Conservation (phyloP, 1,140 invertebrate genomes). For the Camponotus pennsylvanicus region DNA sequence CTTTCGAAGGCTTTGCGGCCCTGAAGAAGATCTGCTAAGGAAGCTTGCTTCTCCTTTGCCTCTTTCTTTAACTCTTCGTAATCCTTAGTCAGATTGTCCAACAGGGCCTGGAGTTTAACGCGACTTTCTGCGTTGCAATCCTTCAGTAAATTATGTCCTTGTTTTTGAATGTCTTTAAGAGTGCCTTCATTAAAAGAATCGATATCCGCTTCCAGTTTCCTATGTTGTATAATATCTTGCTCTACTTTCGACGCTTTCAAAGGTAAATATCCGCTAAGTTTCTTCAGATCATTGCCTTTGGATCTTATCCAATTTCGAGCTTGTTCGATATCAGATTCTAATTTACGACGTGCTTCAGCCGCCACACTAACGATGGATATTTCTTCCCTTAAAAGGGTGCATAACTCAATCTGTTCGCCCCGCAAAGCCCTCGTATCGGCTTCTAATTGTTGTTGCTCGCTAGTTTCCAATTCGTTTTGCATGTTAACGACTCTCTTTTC, state of each 20-base stretch:
- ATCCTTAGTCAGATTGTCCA: slow-evolving; percentile 90
- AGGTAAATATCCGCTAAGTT: slow-evolving; percentile 91
- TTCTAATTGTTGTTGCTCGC: slow-evolving; percentile 91
- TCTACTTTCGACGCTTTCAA: slow-evolving; percentile 91
- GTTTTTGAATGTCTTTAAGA: slow-evolving; percentile 91
- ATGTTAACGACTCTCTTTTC: slow-evolving; percentile 94
- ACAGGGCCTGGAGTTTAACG: slow-evolving; percentile 88
- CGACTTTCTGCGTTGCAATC: slow-evolving; percentile 93
- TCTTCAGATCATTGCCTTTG: slow-evolving; percentile 92
- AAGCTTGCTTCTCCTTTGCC: slow-evolving; percentile 91
- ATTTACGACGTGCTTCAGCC: slow-evolving; percentile 90
- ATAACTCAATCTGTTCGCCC: slow-evolving; percentile 91
- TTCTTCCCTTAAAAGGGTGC: slow-evolving; percentile 90
- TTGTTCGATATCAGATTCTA: slow-evolving; percentile 92
- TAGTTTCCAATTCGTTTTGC: slow-evolving; percentile 93
- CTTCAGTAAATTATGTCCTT: slow-evolving; percentile 91
- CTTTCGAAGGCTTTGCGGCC: slow-evolving; percentile 93
- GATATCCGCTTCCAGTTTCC: slow-evolving; percentile 91
- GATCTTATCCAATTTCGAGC: slow-evolving; percentile 92
- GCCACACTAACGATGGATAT: slow-evolving; percentile 90
- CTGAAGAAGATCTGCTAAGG: slow-evolving; percentile 91
- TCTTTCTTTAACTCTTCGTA: slow-evolving; percentile 91
- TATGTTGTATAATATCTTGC: slow-evolving; percentile 91
- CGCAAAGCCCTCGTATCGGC: slow-evolving; percentile 89
- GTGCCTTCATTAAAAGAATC: slow-evolving; percentile 92